phyloP scores from a whole-genome alignment of 2,113 vertebrate species.

The Mastomys natalensis region DNA sequence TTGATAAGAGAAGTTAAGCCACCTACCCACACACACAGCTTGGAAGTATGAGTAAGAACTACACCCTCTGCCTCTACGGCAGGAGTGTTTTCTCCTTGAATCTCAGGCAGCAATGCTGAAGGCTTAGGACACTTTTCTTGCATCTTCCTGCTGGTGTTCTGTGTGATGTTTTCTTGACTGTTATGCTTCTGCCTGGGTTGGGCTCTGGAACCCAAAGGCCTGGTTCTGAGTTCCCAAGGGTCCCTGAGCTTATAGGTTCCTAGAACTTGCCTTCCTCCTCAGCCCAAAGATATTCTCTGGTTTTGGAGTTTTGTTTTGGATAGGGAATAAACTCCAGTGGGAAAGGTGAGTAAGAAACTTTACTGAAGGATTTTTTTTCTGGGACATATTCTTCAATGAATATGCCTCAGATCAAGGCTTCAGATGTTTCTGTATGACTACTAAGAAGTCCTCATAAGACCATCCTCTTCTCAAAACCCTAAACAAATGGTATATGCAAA shows the following conservation, averaged over 20 bases:
- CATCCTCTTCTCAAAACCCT: background rate
- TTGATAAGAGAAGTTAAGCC: background rate
- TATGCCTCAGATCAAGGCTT: background rate
- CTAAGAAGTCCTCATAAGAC: background rate
- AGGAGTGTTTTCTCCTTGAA: background rate
- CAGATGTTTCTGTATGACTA: background rate
- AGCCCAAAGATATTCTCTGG: background rate
- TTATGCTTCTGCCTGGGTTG: too few species aligned
- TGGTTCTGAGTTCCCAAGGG: background rate
- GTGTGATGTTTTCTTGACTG: accelerated
- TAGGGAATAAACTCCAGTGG: background rate
- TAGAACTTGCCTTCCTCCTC: background rate
- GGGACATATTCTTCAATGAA: background rate
- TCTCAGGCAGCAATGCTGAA: background rate
- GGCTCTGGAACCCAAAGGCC: too few species aligned
- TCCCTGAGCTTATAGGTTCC: background rate
- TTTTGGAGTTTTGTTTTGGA: background rate
- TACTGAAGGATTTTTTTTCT: background rate
- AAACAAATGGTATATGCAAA: conserved; percentile 16
- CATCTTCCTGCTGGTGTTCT: background rate
- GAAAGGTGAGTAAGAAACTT: background rate
- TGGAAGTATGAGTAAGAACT: background rate
- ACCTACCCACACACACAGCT: background rate
- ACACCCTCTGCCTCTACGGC: background rate
- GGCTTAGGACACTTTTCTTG: background rate